Percentiles rank a stretch among this genome's conserved stretches.
Conservation (phyloP, 1,140 invertebrate species). For the Pseudomyrmex sp. region DNA sequence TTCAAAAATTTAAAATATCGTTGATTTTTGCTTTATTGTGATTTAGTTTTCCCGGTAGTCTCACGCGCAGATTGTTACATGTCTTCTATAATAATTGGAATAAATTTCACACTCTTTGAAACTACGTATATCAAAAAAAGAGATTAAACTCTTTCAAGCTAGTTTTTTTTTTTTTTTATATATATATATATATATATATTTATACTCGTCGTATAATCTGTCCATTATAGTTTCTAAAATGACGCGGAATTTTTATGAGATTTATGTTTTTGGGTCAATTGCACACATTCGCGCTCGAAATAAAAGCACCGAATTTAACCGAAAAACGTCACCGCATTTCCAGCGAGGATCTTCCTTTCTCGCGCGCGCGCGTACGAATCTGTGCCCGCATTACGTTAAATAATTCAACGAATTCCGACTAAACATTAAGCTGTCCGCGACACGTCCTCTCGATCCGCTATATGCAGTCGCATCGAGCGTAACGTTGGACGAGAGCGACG, state of each 20-base stretch:
- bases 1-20: slow-evolving; percentile 20
- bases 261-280: slow-evolving; percentile 5
- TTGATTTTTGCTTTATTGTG: slow-evolving; percentile 9
- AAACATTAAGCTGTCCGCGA: slow-evolving; percentile 54
- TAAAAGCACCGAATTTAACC: slow-evolving; percentile 15
- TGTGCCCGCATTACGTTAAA: slow-evolving; percentile 31
- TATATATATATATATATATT: too few relatives aligned
- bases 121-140: too few relatives aligned
- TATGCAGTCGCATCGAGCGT: slow-evolving; percentile 38
- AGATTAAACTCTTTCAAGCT: too few relatives aligned
- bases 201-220: too few relatives aligned
- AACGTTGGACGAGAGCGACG: slow-evolving; percentile 4
- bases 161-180: too few relatives aligned
- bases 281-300: background rate
- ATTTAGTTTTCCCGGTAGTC: background rate
- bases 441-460: slow-evolving; percentile 49
- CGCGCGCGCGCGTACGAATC: background rate
- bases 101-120: too few relatives aligned
- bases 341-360: background rate
- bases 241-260: background rate
- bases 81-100: background rate
- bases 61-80: background rate
- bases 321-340: slow-evolving; percentile 19
- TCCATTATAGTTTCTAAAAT: background rate
- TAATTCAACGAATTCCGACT: slow-evolving; percentile 48